These are phyloP conservation scores for Oostethus manadensis DNA, from an alignment of 2,113 vertebrate genomes.

Conservation along the genomic window DNA sequence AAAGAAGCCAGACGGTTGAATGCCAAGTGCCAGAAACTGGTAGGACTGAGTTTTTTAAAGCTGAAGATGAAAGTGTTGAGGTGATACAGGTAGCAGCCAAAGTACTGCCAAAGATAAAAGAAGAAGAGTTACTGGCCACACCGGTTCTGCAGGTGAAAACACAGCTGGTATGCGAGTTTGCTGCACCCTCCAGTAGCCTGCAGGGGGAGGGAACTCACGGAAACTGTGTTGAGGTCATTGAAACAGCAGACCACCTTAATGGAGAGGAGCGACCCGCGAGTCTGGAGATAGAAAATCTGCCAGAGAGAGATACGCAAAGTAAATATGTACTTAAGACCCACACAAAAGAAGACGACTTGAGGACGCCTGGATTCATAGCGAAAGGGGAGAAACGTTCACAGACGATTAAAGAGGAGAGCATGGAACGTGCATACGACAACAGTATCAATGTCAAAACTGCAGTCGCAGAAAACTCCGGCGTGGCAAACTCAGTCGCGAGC, in stretches of 20 bases:
- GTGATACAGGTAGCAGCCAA: background rate
- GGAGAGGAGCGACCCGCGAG: background rate
- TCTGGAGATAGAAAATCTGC: background rate
- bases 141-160: conserved; percentile 60
- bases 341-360: background rate
- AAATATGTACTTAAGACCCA: background rate
- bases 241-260: conserved; percentile 18
- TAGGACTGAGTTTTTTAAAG: background rate
- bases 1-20: background rate
- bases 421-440: background rate
- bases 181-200: conserved; percentile 41
- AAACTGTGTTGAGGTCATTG: conserved; percentile 22
- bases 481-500: conserved; percentile 7
- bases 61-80: conserved; percentile 1
- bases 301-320: background rate
- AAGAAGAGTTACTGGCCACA: conserved; percentile 42
- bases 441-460: background rate
- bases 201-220: conserved; percentile 28
- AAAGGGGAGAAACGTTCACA: conserved; percentile 9
- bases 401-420: background rate
- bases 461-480: background rate
- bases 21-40: background rate
- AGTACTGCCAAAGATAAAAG: conserved; percentile 3
- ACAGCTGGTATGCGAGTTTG: conserved; percentile 51
- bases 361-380: background rate